phyloP scores from a whole-genome alignment of 2,888 invertebrate species.

The Cotesia congregata region DNA sequence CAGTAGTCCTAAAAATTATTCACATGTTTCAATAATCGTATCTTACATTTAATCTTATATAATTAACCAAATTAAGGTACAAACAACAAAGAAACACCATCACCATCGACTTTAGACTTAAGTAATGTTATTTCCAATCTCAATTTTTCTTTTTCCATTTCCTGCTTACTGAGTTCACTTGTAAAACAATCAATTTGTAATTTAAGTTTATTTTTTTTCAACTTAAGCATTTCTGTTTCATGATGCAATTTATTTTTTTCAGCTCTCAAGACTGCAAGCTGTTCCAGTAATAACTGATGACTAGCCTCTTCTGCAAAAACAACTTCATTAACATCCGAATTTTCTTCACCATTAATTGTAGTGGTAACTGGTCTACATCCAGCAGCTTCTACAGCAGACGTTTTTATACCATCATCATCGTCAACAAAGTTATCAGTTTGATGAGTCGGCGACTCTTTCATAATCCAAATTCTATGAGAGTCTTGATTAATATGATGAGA shows the following conservation, averaged over 20 bases:
- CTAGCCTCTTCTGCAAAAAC: constrained; percentile 60
- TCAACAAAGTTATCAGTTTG: constrained; percentile 58
- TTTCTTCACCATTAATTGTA: not conserved
- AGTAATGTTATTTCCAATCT: constrained; percentile 64
- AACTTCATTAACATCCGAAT: constrained; percentile 49
- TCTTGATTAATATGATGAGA: constrained; percentile 50
- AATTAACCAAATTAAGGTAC: constrained; percentile 57
- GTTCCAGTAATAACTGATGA: constrained; percentile 61
- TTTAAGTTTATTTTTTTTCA: constrained; percentile 71
- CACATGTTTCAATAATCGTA: not conserved
- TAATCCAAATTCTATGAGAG: constrained; percentile 56
- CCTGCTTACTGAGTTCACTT: constrained; percentile 61
- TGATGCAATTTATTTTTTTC: constrained; percentile 63
- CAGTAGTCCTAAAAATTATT: constrained; percentile 7
- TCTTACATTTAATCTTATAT: not conserved
- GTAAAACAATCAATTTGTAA: constrained; percentile 60
- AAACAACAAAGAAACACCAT: constrained; percentile 62
- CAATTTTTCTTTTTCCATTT: constrained; percentile 65
- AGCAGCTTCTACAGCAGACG: constrained; percentile 35
- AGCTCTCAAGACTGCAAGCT: constrained; percentile 64
- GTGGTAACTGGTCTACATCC: not conserved
- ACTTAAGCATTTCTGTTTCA: constrained; percentile 65
- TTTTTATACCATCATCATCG: constrained; percentile 43
- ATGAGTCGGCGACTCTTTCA: constrained; percentile 54
- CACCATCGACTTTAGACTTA: constrained; percentile 63